Percentiles rank a stretch among this genome's conserved stretches.
These are phyloP conservation scores for Gila robusta DNA, from an alignment of 2,797 vertebrate genomes.

Conservation along the genomic window DNA sequence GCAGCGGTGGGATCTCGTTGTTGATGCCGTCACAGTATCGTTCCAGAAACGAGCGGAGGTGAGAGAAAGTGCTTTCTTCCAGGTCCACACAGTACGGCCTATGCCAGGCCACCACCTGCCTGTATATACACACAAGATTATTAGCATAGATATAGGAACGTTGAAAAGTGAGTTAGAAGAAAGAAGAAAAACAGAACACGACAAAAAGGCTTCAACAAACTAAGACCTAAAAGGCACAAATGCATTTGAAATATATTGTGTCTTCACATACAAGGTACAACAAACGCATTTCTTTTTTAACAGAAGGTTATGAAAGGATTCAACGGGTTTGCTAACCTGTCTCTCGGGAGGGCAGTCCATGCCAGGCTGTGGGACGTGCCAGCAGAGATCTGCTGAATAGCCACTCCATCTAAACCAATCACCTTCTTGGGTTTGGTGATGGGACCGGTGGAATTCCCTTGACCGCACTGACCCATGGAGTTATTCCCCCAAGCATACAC, in stretches of 20 bases:
- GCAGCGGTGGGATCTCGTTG: constrained; percentile 78
- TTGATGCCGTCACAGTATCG: constrained; percentile 83
- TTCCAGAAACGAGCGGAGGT: constrained; percentile 83
- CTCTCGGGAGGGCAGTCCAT: constrained; percentile 84
- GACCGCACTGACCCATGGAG: constrained; percentile 87
- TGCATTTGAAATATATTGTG: background rate
- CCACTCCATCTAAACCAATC: constrained; percentile 82
- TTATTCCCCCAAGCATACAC: constrained; percentile 88
- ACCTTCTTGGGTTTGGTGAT: constrained; percentile 87
- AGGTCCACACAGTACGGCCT: constrained; percentile 85
- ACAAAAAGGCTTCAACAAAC: background rate
- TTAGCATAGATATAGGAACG: background rate
- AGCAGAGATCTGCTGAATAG: constrained; percentile 85
- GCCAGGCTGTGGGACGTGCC: constrained; percentile 86
- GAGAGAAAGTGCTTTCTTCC: constrained; percentile 85
- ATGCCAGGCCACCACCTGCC: constrained; percentile 86
- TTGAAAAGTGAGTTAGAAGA: background rate
- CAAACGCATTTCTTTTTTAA: background rate
- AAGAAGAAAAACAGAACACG: background rate
- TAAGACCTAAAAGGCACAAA: background rate
- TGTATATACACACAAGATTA: constrained; percentile 50
- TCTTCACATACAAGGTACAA: background rate
- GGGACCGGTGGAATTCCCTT: constrained; percentile 84
- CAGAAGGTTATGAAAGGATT: background rate
- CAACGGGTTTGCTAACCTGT: constrained; percentile 74